Evolutionary conservation across 2,797 vertebrate genomes (phyloP).

Genomic region (Dromococcyx pavoninus): DNA sequence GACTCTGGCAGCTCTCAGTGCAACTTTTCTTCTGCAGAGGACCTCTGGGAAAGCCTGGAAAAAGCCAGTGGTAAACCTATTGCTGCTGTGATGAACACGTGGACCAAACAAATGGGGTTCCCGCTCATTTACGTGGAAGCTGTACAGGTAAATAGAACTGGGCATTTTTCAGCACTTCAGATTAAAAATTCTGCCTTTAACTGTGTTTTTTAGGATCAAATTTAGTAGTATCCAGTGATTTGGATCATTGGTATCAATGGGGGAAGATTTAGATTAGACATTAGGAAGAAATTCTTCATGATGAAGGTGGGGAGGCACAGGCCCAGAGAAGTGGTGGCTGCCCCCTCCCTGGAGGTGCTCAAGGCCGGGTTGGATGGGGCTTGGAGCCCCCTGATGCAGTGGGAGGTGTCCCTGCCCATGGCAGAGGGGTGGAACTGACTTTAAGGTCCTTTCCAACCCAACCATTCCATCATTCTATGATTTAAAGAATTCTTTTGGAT

Average conservation of each 20-base stretch:
- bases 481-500: neutral
- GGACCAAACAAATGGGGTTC: conserved; percentile 99
- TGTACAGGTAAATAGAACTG: conserved; percentile 83
- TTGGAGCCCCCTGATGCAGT: too few relatives aligned
- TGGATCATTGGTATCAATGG: too few relatives aligned
- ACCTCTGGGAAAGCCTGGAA: conserved; percentile 96
- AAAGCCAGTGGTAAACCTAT: conserved; percentile 95
- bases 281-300: too few relatives aligned
- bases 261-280: too few relatives aligned
- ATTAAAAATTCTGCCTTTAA: neutral
- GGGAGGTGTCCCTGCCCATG: too few relatives aligned
- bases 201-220: neutral
- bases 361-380: too few relatives aligned
- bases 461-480: too few relatives aligned
- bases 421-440: too few relatives aligned
- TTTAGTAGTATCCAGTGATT: neutral
- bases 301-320: too few relatives aligned
- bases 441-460: too few relatives aligned
- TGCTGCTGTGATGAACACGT: conserved; percentile 93
- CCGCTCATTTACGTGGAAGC: conserved; percentile 93
- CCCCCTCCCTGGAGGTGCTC: too few relatives aligned
- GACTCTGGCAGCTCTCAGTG: neutral
- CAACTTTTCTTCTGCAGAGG: conserved; percentile 80
- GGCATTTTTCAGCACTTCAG: neutral
- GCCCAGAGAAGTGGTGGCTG: too few relatives aligned